Conservation (phyloP, 2,888 invertebrate species). For the Spisula subtruncata region DNA sequence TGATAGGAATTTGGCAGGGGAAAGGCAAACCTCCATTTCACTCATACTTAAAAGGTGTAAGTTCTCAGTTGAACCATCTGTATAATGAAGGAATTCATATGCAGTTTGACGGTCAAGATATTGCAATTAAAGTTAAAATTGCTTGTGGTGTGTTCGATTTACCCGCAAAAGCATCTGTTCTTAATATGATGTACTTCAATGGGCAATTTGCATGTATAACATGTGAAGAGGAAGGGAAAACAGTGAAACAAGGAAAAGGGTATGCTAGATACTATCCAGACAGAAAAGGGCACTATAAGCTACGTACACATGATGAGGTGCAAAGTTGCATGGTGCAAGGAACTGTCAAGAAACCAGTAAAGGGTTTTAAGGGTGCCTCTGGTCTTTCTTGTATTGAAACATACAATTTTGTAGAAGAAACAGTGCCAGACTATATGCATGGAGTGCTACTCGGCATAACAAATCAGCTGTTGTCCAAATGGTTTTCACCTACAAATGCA, state of each 20-base stretch:
- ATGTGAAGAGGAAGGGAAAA: conserved; percentile 66
- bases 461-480: conserved; percentile 57
- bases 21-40: conserved; percentile 69
- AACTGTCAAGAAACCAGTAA: background rate
- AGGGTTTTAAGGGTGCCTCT: background rate
- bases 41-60: background rate
- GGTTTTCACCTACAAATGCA: conserved; percentile 51
- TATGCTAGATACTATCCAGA: conserved; percentile 22
- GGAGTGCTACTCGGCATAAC: conserved; percentile 62
- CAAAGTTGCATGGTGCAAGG: too few relatives aligned
- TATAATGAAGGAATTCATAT: conserved; percentile 15
- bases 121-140: background rate
- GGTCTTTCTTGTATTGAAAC: background rate
- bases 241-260: conserved; percentile 57
- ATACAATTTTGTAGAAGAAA: conserved; percentile 22
- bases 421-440: conserved; percentile 71
- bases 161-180: conserved; percentile 63
- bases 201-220: conserved; percentile 60
- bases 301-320: background rate
- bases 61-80: background rate
- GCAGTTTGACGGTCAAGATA: background rate
- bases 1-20: conserved; percentile 68
- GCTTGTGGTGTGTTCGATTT: conserved; percentile 61
- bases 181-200: conserved; percentile 69
- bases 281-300: background rate